A percentile compares a stretch with the other conserved stretches of the same genome.
phyloP scores from a whole-genome alignment of 2,888 invertebrate species.

The Spilosoma lubricipeda region DNA sequence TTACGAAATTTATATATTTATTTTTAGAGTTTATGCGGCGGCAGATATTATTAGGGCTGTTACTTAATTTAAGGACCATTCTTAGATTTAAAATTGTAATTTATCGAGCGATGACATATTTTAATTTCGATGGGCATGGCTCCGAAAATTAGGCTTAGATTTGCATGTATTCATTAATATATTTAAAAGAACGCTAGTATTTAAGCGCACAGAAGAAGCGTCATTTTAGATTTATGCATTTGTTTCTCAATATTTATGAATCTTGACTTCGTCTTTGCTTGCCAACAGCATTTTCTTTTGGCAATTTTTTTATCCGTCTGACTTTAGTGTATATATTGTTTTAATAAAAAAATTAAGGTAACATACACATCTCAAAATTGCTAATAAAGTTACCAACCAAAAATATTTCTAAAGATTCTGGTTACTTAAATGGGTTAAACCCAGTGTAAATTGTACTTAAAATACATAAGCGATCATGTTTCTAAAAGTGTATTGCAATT shows the following conservation, averaged over 20 bases:
- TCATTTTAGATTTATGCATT: not conserved
- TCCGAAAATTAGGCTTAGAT: conserved; percentile 12
- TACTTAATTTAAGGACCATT: conserved; percentile 46
- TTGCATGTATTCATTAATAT: conserved; percentile 20
- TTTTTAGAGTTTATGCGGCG: conserved; percentile 29
- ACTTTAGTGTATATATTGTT: not conserved
- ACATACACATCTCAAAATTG: not conserved
- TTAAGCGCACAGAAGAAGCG: not conserved
- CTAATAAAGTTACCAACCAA: not conserved
- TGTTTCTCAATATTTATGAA: not conserved
- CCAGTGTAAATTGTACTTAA: conserved; percentile 1
- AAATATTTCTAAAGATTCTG: not conserved
- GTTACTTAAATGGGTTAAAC: conserved; percentile 3
- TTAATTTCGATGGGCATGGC: conserved; percentile 14
- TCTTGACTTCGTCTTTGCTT: not conserved
- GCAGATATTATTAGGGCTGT: conserved; percentile 42
- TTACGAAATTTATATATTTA: conserved; percentile 44
- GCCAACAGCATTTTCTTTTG: not conserved
- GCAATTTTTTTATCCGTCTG: not conserved
- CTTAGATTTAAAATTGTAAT: conserved; percentile 31
- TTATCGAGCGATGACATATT: conserved; percentile 17
- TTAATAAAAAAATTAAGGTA: not conserved
- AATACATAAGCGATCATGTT: not conserved
- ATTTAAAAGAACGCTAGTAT: conserved; percentile 1
- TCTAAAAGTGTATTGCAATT: not conserved